phyloP scores from a whole-genome alignment of 2,888 invertebrate species.

The Minunthozetes semirufus region DNA sequence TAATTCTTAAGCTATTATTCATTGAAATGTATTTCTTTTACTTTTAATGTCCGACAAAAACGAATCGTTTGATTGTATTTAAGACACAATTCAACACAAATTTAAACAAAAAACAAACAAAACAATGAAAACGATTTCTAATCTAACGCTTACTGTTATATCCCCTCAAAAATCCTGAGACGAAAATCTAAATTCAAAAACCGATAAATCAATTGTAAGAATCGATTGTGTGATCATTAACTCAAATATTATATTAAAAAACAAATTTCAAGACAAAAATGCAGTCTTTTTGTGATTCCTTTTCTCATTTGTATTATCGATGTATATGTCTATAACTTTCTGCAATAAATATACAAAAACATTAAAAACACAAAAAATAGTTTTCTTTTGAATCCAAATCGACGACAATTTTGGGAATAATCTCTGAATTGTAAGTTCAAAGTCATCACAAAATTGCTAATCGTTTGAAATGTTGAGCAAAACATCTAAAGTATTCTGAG shows the following conservation, averaged over 20 bases:
- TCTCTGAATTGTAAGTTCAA: neutral
- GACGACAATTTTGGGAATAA: neutral
- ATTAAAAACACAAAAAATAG: neutral
- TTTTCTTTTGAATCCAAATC: neutral
- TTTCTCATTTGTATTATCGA: conserved; percentile 15
- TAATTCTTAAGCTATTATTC: neutral
- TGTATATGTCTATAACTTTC: conserved; percentile 20
- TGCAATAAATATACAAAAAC: conserved; percentile 10
- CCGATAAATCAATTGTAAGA: neutral
- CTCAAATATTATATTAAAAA: neutral
- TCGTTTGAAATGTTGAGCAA: too few species aligned
- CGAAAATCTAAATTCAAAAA: neutral
- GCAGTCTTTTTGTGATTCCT: conserved; percentile 24
- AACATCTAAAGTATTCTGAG: too few species aligned
- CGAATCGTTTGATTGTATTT: too few species aligned
- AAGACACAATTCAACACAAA: neutral
- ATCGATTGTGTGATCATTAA: conserved; percentile 7
- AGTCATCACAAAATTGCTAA: neutral
- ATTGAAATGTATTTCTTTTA: neutral
- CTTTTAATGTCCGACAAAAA: neutral
- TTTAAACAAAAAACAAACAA: too few species aligned
- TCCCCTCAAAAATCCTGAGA: neutral
- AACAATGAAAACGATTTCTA: neutral
- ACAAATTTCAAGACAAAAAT: neutral
- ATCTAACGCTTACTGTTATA: conserved; percentile 2